A percentile compares a stretch with the other conserved stretches of the same genome.
Evolutionary conservation across 2,797 vertebrate species (phyloP).

Genomic region (Benthosema pterotum): DNA sequence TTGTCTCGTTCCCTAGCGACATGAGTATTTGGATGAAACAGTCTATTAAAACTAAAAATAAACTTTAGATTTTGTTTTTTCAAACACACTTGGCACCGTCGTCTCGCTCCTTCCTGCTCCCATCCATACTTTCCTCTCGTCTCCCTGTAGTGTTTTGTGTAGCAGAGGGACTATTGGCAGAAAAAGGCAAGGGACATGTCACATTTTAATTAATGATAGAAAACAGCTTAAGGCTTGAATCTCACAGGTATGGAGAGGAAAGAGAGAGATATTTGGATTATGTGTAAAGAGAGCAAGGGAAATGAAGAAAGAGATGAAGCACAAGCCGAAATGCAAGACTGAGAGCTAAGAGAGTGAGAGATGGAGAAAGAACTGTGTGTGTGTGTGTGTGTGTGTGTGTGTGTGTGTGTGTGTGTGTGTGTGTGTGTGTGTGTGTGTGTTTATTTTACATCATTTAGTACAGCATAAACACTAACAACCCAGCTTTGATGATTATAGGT

Average conservation of each 20-base stretch:
- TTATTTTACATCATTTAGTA: too few species aligned
- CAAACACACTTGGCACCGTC: too few species aligned
- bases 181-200: conserved; percentile 45
- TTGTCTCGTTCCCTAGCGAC: too few species aligned
- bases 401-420: too few species aligned
- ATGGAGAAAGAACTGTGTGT: not conserved
- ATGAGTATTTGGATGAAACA: too few species aligned
- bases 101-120: too few species aligned
- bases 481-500: too few species aligned
- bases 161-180: conserved; percentile 52
- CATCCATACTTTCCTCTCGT: not conserved
- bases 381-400: too few species aligned
- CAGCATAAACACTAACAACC: too few species aligned
- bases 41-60: too few species aligned
- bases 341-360: conserved; percentile 1
- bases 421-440: too few species aligned
- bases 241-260: conserved; percentile 19
- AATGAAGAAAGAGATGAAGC: conserved; percentile 9
- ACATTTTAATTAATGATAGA: conserved; percentile 64
- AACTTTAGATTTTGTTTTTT: too few species aligned
- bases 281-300: not conserved
- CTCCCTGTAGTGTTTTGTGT: conserved; percentile 25
- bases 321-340: not conserved
- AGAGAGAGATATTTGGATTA: conserved; percentile 1
- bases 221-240: conserved; percentile 37